Evolutionary conservation across 2,888 invertebrate species (phyloP).

Genomic region (Allophyes oxyacanthae): DNA sequence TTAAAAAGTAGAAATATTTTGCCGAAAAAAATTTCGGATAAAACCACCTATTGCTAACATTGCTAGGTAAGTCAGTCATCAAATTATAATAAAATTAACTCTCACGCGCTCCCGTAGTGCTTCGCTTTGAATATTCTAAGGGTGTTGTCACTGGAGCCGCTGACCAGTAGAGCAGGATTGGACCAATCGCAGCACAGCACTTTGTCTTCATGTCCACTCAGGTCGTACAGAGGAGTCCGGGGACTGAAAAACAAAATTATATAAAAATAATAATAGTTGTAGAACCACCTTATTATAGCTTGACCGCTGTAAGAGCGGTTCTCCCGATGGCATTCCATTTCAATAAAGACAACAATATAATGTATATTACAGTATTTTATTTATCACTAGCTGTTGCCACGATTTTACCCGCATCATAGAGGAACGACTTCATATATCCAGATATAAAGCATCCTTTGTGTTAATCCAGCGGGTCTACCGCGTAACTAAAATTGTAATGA

Average conservation of each 20-base stretch:
- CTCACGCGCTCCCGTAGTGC: constrained; percentile 71
- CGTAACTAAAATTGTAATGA: no score
- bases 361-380: no score
- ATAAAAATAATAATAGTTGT: background rate
- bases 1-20: constrained; percentile 31
- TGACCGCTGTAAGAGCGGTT: no score
- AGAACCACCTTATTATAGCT: no score
- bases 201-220: constrained; percentile 98
- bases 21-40: constrained; percentile 31
- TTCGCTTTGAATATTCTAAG: constrained; percentile 95
- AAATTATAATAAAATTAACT: constrained; percentile 16
- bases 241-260: constrained; percentile 90
- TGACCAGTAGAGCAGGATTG: constrained; percentile 94
- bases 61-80: constrained; percentile 40
- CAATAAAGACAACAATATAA: no score
- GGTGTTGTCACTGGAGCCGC: constrained; percentile 98
- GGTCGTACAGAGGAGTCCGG: constrained; percentile 96
- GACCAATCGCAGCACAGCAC: constrained; percentile 98
- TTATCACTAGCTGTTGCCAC: no score
- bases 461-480: no score
- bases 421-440: no score
- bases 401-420: no score
- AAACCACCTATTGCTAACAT: constrained; percentile 26
- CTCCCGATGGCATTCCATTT: no score
- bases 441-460: no score